Evolutionary conservation across 2,113 vertebrate species (phyloP).

Genomic region (Noctilio leporinus): DNA sequence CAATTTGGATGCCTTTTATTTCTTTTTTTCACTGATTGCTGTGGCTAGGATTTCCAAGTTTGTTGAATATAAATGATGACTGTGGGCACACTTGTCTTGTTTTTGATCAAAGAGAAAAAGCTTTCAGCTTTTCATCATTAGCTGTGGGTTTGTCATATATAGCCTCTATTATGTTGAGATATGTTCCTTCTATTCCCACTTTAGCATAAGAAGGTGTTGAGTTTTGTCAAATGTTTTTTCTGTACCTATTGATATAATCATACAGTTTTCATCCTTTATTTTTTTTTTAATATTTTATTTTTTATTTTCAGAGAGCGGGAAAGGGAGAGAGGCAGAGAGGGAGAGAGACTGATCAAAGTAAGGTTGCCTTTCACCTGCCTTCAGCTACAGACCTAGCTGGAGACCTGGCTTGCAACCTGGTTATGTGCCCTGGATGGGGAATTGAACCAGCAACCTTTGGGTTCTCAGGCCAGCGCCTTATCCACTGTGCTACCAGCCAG

Average conservation of each 20-base stretch:
- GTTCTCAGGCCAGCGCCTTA: no score
- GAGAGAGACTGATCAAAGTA: no score
- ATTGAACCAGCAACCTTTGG: no score
- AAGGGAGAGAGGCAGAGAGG: no score
- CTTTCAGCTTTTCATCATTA: neutral
- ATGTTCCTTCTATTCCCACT: neutral
- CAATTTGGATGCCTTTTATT: neutral
- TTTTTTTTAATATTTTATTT: no score
- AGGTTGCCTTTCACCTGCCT: no score
- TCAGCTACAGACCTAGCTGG: no score
- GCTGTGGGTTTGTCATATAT: neutral
- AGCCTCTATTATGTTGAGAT: neutral
- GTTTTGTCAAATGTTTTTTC: neutral
- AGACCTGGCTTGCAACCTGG: no score
- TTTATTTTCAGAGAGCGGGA: no score
- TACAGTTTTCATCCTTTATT: neutral
- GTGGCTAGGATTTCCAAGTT: neutral
- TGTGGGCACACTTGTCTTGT: neutral
- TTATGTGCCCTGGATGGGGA: no score
- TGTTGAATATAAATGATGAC: neutral
- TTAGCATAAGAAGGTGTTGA: neutral
- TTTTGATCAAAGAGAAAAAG: neutral
- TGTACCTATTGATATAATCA: neutral
- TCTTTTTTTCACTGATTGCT: neutral
- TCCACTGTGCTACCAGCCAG: no score